Percentiles rank a stretch among this genome's conserved stretches.
phyloP scores from a whole-genome alignment of 2,113 vertebrate species.

The Suricata suricatta region DNA sequence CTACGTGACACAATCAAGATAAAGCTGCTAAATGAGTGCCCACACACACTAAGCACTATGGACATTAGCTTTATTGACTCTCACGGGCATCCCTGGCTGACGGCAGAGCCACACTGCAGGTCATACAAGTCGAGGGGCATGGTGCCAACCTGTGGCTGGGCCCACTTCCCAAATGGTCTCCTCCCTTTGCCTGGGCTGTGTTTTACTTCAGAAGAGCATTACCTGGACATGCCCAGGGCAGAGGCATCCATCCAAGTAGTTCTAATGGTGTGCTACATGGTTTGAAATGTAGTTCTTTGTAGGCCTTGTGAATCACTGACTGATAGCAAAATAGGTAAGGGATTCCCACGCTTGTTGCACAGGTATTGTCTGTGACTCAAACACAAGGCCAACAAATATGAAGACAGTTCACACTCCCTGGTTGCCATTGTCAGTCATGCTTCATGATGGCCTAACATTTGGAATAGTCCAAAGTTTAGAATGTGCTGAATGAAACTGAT shows the following conservation, averaged over 20 bases:
- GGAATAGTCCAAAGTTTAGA: neutral
- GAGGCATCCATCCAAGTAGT: slow-evolving; percentile 1
- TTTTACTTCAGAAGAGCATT: slow-evolving; percentile 34
- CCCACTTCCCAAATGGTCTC: neutral
- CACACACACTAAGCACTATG: neutral
- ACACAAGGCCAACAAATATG: neutral
- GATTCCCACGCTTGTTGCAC: slow-evolving; percentile 29
- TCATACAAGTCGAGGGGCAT: neutral
- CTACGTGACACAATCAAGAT: neutral
- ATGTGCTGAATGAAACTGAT: neutral
- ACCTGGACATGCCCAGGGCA: neutral
- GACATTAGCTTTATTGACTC: neutral
- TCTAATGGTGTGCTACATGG: neutral
- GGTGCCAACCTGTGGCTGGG: neutral
- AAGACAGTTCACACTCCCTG: neutral
- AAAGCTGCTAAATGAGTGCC: neutral
- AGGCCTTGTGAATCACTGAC: slow-evolving; percentile 41
- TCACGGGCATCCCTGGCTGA: neutral
- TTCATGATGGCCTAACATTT: neutral
- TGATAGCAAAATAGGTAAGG: slow-evolving; percentile 32
- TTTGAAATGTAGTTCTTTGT: slow-evolving; percentile 19
- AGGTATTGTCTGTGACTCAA: slow-evolving; percentile 30
- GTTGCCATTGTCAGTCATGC: neutral
- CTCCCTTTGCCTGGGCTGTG: neutral
- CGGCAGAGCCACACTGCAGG: neutral